Percentiles rank a stretch among this genome's conserved stretches.
phyloP scores from a whole-genome alignment of 2,797 vertebrate genomes.

The Sebastes hopkinsi region DNA sequence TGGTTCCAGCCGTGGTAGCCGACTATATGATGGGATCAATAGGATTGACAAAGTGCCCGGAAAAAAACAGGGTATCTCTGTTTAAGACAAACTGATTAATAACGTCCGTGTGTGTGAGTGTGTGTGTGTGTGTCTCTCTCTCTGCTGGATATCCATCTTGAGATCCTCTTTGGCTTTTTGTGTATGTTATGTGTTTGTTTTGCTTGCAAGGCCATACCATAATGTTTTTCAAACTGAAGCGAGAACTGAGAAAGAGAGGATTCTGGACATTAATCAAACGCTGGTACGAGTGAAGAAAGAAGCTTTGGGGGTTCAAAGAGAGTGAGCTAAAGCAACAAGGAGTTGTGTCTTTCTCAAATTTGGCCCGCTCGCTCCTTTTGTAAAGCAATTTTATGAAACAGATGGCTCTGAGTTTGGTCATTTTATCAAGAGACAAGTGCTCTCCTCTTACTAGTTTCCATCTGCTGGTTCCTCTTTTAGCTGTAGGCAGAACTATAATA shows the following conservation, averaged over 20 bases:
- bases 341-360: conserved; percentile 42
- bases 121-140: background rate
- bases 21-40: conserved; percentile 60
- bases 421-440: conserved; percentile 55
- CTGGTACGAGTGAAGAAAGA: conserved; percentile 3
- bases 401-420: conserved; percentile 61
- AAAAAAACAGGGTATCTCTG: conserved; percentile 19
- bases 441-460: conserved; percentile 49
- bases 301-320: conserved; percentile 19
- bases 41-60: conserved; percentile 40
- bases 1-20: conserved; percentile 23
- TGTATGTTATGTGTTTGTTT: conserved; percentile 11
- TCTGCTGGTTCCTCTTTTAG: conserved; percentile 51
- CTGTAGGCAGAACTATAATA: conserved; percentile 52
- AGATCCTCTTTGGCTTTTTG: conserved; percentile 11
- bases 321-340: conserved; percentile 25
- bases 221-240: conserved; percentile 15
- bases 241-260: background rate
- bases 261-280: conserved; percentile 40
- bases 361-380: conserved; percentile 38
- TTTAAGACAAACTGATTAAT: conserved; percentile 53
- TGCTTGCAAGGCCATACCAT: background rate
- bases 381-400: conserved; percentile 63
- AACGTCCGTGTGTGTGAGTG: conserved; percentile 2
- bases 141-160: background rate